Conservation (phyloP, 1,140 invertebrate species). For the Holotrichia oblita region DNA sequence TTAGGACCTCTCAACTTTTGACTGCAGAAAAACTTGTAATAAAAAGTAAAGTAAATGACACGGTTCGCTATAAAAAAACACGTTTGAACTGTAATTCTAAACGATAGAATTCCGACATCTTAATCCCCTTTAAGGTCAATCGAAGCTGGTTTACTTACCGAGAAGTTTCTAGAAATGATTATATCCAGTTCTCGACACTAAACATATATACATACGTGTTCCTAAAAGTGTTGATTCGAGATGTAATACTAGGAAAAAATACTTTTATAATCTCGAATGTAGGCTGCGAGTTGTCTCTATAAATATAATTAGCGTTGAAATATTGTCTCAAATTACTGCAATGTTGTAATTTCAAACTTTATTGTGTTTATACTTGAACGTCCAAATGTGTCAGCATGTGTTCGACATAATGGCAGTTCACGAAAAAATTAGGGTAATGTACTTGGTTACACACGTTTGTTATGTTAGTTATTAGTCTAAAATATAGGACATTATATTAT, state of each 20-base stretch:
- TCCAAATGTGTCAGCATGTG: neutral
- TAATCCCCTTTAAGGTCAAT: no score
- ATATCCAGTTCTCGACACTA: no score
- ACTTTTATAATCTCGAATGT: neutral
- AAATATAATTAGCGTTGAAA: neutral
- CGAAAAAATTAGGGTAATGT: neutral
- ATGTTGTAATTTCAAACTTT: neutral
- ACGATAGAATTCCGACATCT: no score
- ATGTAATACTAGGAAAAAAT: neutral
- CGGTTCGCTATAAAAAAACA: no score
- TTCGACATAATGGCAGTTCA: neutral
- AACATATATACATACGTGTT: neutral
- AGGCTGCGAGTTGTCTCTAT: neutral
- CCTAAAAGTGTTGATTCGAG: neutral
- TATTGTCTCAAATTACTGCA: neutral
- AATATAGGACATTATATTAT: neutral
- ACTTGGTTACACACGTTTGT: neutral
- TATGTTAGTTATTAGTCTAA: neutral
- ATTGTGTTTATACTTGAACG: slow-evolving; percentile 8
- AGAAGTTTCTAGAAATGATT: no score
- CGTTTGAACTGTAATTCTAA: no score
- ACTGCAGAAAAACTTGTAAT: no score
- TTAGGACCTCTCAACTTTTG: no score
- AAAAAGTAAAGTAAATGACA: no score
- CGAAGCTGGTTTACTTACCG: no score